phyloP scores from a whole-genome alignment of 2,888 invertebrate species.

The Caenorhabditis angaria region DNA sequence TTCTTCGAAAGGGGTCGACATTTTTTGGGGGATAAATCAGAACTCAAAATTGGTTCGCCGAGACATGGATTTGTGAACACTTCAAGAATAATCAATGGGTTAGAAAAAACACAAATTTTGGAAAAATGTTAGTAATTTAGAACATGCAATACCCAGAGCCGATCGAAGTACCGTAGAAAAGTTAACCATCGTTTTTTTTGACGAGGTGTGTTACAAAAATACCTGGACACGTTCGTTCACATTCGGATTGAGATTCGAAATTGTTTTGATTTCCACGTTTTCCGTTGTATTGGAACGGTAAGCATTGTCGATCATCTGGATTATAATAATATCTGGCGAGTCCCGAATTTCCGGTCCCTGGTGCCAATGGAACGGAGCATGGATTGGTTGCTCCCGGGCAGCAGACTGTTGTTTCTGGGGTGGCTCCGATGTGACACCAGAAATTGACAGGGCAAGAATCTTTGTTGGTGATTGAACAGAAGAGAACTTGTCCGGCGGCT shows the following conservation, averaged over 20 bases:
- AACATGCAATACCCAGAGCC: slow-evolving; percentile 24
- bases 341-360: slow-evolving; percentile 70
- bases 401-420: slow-evolving; percentile 70
- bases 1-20: slow-evolving; percentile 43
- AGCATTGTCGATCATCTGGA: slow-evolving; percentile 69
- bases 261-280: slow-evolving; percentile 71
- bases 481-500: slow-evolving; percentile 68
- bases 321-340: slow-evolving; percentile 70
- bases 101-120: background rate
- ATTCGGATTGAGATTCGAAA: slow-evolving; percentile 66
- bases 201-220: slow-evolving; percentile 5
- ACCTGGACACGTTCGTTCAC: slow-evolving; percentile 72
- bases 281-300: slow-evolving; percentile 72
- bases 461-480: slow-evolving; percentile 70
- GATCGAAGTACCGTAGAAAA: slow-evolving; percentile 18
- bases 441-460: slow-evolving; percentile 68
- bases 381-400: slow-evolving; percentile 72
- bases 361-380: slow-evolving; percentile 72
- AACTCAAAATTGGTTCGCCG: slow-evolving; percentile 44
- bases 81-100: slow-evolving; percentile 31
- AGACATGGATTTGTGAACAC: slow-evolving; percentile 64
- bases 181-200: background rate
- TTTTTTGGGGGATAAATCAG: slow-evolving; percentile 32
- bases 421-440: slow-evolving; percentile 70
- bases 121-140: background rate